Evolutionary conservation across 2,888 invertebrate species (phyloP).

Genomic region (Phalera bucephala): DNA sequence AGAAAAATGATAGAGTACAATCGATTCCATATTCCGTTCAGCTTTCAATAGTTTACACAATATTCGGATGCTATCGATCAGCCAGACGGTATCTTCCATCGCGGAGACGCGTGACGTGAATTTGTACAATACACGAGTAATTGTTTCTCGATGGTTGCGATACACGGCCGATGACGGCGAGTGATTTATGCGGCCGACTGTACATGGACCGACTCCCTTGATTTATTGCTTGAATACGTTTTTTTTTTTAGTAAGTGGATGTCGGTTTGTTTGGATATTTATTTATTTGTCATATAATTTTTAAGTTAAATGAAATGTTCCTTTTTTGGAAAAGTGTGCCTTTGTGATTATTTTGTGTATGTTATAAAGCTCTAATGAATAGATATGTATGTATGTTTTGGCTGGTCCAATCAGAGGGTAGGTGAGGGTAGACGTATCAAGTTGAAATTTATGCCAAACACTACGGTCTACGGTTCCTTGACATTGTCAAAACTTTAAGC

Average conservation of each 20-base stretch:
- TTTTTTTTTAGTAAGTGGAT: not conserved
- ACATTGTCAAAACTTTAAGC: too few relatives aligned
- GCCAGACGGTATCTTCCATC: constrained; percentile 3
- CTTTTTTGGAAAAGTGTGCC: too few relatives aligned
- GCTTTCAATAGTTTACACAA: constrained; percentile 13
- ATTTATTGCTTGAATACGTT: not conserved
- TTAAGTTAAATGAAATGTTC: too few relatives aligned
- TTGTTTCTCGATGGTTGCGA: constrained; percentile 28
- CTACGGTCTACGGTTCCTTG: too few relatives aligned
- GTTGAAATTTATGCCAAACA: too few relatives aligned
- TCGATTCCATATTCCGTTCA: constrained; percentile 14
- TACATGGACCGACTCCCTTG: constrained; percentile 9
- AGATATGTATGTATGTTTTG: too few relatives aligned
- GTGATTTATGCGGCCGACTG: constrained; percentile 24
- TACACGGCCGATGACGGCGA: constrained; percentile 7
- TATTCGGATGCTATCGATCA: constrained; percentile 26
- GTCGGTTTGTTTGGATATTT: too few relatives aligned
- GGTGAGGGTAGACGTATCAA: too few relatives aligned
- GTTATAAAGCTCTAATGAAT: too few relatives aligned
- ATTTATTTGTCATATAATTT: too few relatives aligned
- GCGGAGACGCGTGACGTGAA: constrained; percentile 22
- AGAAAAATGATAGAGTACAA: constrained; percentile 8
- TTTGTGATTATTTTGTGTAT: too few relatives aligned
- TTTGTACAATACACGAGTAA: constrained; percentile 20
- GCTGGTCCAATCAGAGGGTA: too few relatives aligned